Evolutionary conservation across 2,113 vertebrate genomes (phyloP), one percentile per base, ranked within the genome.

Genomic region (Vidua chalybeata): DNA sequence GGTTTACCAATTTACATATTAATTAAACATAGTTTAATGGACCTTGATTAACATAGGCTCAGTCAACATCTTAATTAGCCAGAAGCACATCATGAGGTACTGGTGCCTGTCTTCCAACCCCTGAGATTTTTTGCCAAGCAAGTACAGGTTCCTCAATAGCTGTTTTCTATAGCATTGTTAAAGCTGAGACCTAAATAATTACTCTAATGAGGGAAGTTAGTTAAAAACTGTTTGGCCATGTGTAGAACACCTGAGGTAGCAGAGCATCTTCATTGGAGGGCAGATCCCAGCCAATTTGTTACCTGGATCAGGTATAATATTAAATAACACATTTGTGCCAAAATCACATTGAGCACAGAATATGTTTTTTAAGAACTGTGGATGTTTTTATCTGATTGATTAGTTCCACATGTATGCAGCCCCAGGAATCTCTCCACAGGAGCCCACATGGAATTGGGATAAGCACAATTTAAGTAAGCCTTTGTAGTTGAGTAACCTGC

Each of bases 51-150:
- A 96, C 54, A 74, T 72, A 94, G 92, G 92, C 84, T 97, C 96
- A 94, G 95, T 97, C 97, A 98, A 98, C 95, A 98, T 97, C 96
- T 97, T 98, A 98, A 98, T 98, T 98, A 98, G 92, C 89, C 92
- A 76, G 96, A 94, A 96, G 96, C 81, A 95, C 90, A 95, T 96
- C 75, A 93, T 94, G 95, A 92, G 69, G 46, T 79, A 64, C 83
- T 94, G 86, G 41, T 93, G 91, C 63, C 54, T 73, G 37, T 76
- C 83, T 95, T 91, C 74, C 71, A 49, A 78, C 39, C 48, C 55
- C 49, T 66, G 76, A 97, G 93, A 84, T 61, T 89, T 93, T 92
- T 94, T 71, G 54, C 84, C 79, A 76, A 75, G n/a, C 66, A 92
- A 75, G 84, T 84, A 84, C 37, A 87, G 20, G 52, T 72, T 94